Base-by-base conservation (phyloP, 2,113 vertebrate species). In the Xiphophorus maculatus region DNA sequence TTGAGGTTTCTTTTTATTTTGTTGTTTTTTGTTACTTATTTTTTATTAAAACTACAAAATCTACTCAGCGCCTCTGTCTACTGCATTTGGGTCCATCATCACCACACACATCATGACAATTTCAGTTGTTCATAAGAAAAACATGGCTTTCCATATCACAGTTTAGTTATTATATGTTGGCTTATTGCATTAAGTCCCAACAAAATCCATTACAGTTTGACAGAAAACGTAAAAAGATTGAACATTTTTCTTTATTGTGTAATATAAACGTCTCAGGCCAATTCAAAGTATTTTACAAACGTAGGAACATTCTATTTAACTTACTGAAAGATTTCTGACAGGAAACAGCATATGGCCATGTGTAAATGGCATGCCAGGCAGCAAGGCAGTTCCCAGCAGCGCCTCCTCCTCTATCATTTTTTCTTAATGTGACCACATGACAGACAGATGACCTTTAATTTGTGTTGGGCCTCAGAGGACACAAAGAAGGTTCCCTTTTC, bases 381-480 rank as follows among this genome's bases (percentile, higher is more conserved):
- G 76, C 75, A 67, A 68, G 71, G 75, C 64, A 30, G 67, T 73
- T 78, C 87, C 72, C 79, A 77, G 51, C 22, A 58, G 77, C 73
- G 65, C 22, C 69, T 62, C 80, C 83, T 84, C 73, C 80, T 76
- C 35, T 44, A 69, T 22, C 32, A 77, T 42, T 79, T 76, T 66
- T 32, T 30, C 14, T 27, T 30, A 68, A 76, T 63, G 19, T 17
- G 72, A 86, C 66, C 74, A 79, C 79, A 87, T 72, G 82, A 85
- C 42, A 71, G 78, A 85, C 73, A 72, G 84, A 79, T 74, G 80
- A 89, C 83, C 83, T 91, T 89, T 85, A 79, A 73, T 81, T 74
- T 35, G 71, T 75, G 80, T 82, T 76, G 79, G 80, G 77, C 84
- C 80, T 84, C 48, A 51, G 13, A 28, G 74, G 44, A 74, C 73